Evolutionary conservation across 2,888 invertebrate genomes (phyloP).

Genomic region (Acanthoscelides obtectus): DNA sequence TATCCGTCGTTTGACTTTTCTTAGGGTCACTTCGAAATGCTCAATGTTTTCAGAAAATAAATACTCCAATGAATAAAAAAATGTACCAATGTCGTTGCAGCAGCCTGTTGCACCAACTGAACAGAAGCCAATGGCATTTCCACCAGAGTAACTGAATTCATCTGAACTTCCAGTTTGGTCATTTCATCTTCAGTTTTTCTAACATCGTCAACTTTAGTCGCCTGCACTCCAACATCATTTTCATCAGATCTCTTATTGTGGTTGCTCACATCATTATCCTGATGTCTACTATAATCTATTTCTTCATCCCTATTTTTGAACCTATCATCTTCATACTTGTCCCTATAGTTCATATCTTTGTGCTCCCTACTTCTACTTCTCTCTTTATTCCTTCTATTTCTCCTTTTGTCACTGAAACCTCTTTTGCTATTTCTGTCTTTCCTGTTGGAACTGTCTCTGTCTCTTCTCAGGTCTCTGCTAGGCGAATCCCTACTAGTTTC

Average conservation of each 20-base stretch:
- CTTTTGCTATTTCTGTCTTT: slow-evolving; percentile 14
- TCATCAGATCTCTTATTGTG: slow-evolving; percentile 3
- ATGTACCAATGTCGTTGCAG: slow-evolving; percentile 18
- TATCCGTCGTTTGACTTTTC: too few relatives aligned
- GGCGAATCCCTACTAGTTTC: slow-evolving; percentile 8
- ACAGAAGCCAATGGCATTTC: slow-evolving; percentile 19
- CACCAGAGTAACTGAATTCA: slow-evolving; percentile 26
- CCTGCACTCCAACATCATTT: slow-evolving; percentile 14
- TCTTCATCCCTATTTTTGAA: slow-evolving; percentile 1
- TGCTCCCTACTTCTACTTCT: slow-evolving; percentile 24
- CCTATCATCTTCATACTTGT: slow-evolving; percentile 4
- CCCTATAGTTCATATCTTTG: slow-evolving; percentile 11
- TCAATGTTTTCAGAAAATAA: background rate
- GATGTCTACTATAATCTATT: slow-evolving; percentile 2
- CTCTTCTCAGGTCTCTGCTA: slow-evolving; percentile 9
- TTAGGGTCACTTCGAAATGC: background rate
- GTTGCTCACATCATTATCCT: background rate
- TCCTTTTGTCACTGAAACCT: slow-evolving; percentile 14
- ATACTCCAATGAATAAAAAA: background rate
- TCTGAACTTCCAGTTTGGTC: slow-evolving; percentile 28
- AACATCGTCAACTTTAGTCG: slow-evolving; percentile 13
- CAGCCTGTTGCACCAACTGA: slow-evolving; percentile 2
- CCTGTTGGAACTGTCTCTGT: slow-evolving; percentile 9
- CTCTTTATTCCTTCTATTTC: slow-evolving; percentile 13
- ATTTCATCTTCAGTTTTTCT: background rate